Evolutionary conservation across 2,113 vertebrate species (phyloP).

Genomic region (Sciurus niger): DNA sequence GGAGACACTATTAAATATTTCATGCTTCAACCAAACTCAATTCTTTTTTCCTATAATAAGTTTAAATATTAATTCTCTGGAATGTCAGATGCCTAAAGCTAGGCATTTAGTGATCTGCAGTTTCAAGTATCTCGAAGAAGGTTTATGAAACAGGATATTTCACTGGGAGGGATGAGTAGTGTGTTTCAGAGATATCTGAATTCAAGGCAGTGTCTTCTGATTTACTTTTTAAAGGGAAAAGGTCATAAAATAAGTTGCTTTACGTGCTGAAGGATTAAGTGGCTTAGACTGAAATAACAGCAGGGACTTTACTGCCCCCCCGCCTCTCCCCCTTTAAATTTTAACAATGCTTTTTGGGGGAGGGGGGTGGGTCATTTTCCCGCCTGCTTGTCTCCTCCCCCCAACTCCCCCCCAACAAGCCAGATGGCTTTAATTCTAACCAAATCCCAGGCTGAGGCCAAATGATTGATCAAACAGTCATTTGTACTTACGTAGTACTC

Average conservation of each 20-base stretch:
- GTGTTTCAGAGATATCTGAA: conserved; percentile 88
- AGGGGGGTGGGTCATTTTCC: conserved; percentile 82
- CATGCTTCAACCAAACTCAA: conserved; percentile 87
- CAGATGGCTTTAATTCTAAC: conserved; percentile 90
- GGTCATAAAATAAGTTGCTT: conserved; percentile 85
- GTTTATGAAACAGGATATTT: conserved; percentile 92
- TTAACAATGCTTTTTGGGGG: conserved; percentile 86
- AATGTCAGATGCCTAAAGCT: conserved; percentile 91
- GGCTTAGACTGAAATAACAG: conserved; percentile 84
- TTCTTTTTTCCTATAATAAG: conserved; percentile 90
- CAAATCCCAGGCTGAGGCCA: conserved; percentile 83
- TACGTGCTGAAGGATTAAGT: conserved; percentile 85
- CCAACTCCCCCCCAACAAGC: neutral
- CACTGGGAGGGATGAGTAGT: conserved; percentile 88
- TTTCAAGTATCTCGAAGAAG: conserved; percentile 90
- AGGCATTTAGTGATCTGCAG: conserved; percentile 88
- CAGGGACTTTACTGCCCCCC: conserved; percentile 76
- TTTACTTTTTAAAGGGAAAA: conserved; percentile 85
- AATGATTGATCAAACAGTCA: conserved; percentile 87
- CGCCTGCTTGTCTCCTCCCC: conserved; percentile 81
- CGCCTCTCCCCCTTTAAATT: conserved; percentile 61
- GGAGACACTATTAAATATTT: conserved; percentile 88
- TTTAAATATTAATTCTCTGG: conserved; percentile 93
- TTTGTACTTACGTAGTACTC: conserved; percentile 77
- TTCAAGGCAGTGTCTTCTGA: conserved; percentile 84